These are phyloP conservation scores for Crotophaga sulcirostris DNA, from an alignment of 2,113 vertebrate species.

Conservation along the genomic window DNA sequence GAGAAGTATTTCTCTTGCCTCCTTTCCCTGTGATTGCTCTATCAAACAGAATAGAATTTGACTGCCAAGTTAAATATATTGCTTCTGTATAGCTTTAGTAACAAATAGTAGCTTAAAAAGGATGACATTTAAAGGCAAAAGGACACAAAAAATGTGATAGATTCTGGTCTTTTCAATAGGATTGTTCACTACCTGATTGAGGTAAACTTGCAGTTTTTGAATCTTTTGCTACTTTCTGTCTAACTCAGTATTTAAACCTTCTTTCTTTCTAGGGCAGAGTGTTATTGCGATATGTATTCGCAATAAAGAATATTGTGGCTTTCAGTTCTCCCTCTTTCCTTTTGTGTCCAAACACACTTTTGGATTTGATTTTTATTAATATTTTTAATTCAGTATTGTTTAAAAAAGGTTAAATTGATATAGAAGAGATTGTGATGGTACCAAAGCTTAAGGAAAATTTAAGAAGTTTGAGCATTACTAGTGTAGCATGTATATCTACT, in stretches of 20 bases:
- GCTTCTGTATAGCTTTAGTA: background rate
- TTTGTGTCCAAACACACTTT: background rate
- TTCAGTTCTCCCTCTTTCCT: background rate
- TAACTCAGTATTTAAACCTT: background rate
- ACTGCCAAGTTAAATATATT: background rate
- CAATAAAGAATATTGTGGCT: background rate
- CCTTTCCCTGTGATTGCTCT: background rate
- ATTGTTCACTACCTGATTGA: background rate
- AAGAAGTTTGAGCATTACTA: background rate
- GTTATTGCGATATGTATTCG: rapidly evolving
- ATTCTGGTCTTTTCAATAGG: background rate
- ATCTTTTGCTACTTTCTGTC: background rate
- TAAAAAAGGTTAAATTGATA: background rate
- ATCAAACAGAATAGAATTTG: background rate
- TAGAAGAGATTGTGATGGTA: background rate
- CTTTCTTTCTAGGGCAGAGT: background rate
- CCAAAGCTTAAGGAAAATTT: background rate
- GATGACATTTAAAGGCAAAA: background rate
- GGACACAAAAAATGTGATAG: background rate
- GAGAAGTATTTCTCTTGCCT: background rate
- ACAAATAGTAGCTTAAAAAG: background rate
- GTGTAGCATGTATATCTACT: background rate
- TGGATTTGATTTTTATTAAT: background rate
- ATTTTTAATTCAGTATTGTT: background rate
- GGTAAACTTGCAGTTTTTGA: background rate